phyloP scores from a whole-genome alignment of 2,113 vertebrate genomes.

The Hemibagrus wyckioides region DNA sequence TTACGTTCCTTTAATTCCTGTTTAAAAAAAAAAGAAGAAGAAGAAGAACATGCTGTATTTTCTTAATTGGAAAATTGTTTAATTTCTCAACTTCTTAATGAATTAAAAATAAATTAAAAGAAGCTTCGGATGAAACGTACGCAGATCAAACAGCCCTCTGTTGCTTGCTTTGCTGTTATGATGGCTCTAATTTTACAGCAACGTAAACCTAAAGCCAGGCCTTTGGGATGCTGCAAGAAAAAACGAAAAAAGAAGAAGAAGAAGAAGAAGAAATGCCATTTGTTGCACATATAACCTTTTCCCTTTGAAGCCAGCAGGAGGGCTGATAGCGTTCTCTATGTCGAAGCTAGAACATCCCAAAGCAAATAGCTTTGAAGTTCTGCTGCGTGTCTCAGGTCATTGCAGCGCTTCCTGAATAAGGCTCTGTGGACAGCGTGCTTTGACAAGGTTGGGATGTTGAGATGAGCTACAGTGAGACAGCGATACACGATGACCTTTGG shows the following conservation, averaged over 20 bases:
- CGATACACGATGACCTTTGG: neutral
- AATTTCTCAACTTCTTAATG: neutral
- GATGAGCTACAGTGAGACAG: neutral
- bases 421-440: slow-evolving; percentile 1
- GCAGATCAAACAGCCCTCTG: neutral
- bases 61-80: neutral
- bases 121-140: neutral
- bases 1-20: neutral
- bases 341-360: slow-evolving; percentile 36
- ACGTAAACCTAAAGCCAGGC: slow-evolving; percentile 15
- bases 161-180: slow-evolving; percentile 11
- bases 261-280: slow-evolving; percentile 13
- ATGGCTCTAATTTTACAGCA: slow-evolving; percentile 29
- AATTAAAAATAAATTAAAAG: no score
- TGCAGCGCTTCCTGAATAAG: slow-evolving; percentile 22
- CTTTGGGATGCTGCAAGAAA: slow-evolving; percentile 24
- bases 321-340: slow-evolving; percentile 36
- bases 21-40: neutral
- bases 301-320: slow-evolving; percentile 54
- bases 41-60: neutral
- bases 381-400: slow-evolving; percentile 45
- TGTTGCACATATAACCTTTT: slow-evolving; percentile 51
- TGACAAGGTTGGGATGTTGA: slow-evolving; percentile 32
- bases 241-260: neutral
- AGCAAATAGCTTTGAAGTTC: slow-evolving; percentile 54